Base-by-base conservation (phyloP, 1,140 invertebrate genomes). In the Streblospio benedicti region DNA sequence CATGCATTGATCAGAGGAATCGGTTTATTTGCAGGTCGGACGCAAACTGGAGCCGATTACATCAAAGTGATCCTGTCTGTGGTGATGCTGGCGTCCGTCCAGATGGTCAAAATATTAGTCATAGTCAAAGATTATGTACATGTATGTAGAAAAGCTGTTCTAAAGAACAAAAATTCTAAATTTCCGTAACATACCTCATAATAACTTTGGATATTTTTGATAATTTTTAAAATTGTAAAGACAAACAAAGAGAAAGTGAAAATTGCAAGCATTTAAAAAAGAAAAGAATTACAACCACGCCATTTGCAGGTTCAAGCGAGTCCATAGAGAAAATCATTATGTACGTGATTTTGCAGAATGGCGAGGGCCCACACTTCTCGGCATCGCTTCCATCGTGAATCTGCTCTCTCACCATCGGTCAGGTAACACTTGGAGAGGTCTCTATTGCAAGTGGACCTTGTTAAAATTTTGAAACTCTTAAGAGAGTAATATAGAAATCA, bases 11-110 rank as follows among this genome's bases (percentile, higher is more conserved):
- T n/a, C n/a, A n/a, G n/a, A n/a, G n/a, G n/a, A n/a, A n/a, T n/a
- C n/a, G n/a, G n/a, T n/a, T n/a, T 14, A 14, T 12, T 52, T 63
- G 63, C 0, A 64, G 69, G 72, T 71, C 6, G 58, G 77, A 51
- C 80, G 76, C 14, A 66, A 74, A 20, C 68, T 80, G 33, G 80
- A 80, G 51, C 79, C 79, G 5, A 56, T 81, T 9, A 70, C 74
- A 30, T n/a, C n/a, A 73, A 81, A 27, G 71, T 80, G 16, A 69
- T 76, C 23, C 55, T 76, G 53, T 70, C 69, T 27, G 79, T 80
- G 16, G 74, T 81, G n/a, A 80, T 81, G 2, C 65, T 79, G 30
- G 76, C 78, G 0, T 71, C 75, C 9, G 61, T 80, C 2, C 76
- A 80, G 58, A 71, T 80, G 52, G 73, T n/a, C n/a, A n/a, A n/a